A percentile compares a stretch with the other conserved stretches of the same genome.
These are phyloP conservation scores for Apamea epomidion DNA, from an alignment of 2,888 invertebrate genomes.

Conservation along the genomic window DNA sequence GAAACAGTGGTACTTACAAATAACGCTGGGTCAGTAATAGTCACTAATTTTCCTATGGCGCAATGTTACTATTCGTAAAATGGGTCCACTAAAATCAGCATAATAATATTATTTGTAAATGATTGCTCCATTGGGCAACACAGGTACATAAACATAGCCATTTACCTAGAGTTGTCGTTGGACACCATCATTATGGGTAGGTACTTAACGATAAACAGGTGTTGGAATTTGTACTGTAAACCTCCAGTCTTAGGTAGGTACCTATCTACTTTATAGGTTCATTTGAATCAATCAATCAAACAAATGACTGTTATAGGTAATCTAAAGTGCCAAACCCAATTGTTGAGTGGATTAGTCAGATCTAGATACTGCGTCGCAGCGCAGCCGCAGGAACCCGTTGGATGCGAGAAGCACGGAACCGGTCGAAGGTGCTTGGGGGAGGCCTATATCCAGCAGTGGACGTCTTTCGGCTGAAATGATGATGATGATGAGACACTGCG, in stretches of 20 bases:
- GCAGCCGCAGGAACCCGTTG: too few relatives aligned
- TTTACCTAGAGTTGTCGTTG: conserved; percentile 64
- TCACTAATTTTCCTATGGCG: conserved; percentile 41
- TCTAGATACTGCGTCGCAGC: too few relatives aligned
- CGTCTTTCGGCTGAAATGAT: too few relatives aligned
- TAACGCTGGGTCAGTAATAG: conserved; percentile 31
- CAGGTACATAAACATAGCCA: conserved; percentile 46
- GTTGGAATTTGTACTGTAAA: conserved; percentile 43
- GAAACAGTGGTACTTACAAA: conserved; percentile 27
- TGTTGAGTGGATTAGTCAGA: conserved; percentile 14
- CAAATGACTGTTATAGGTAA: conserved; percentile 5
- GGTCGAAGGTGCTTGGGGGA: too few relatives aligned
- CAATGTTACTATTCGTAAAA: conserved; percentile 50
- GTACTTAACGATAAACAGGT: conserved; percentile 37
- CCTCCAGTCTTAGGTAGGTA: conserved; percentile 3
- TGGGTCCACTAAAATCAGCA: conserved; percentile 50
- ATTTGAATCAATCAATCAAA: conserved; percentile 24
- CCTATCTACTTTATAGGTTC: not conserved
- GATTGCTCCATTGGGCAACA: conserved; percentile 62
- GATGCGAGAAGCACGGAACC: too few relatives aligned
- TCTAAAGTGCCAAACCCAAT: conserved; percentile 14
- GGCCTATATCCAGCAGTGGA: too few relatives aligned
- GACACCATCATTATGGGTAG: conserved; percentile 50
- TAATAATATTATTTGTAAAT: conserved; percentile 64
- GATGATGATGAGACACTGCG: not conserved